Conservation (phyloP, 2,113 vertebrate species). For the Papio anubis region DNA sequence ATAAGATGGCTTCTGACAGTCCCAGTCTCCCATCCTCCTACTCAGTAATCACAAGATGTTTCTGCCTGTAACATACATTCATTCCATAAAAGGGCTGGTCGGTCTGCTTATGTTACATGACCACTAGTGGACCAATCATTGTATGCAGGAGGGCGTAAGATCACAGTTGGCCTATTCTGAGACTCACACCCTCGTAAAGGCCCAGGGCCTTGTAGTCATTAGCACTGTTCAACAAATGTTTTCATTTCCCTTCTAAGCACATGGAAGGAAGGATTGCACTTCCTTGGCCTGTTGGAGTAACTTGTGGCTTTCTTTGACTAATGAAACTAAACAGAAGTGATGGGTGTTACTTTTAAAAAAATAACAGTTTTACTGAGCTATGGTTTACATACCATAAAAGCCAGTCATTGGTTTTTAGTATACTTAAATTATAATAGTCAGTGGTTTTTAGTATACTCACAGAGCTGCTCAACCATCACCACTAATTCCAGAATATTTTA, state of each 20-base stretch:
- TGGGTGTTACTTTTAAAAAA: neutral
- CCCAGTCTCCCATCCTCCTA: neutral
- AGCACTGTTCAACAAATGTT: neutral
- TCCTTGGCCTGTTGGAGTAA: neutral
- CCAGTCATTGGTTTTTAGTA: neutral
- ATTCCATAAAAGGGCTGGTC: neutral
- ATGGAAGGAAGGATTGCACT: neutral
- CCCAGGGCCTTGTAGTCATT: neutral
- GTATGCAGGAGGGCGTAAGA: neutral
- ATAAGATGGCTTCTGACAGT: neutral
- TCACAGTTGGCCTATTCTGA: neutral
- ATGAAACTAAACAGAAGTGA: neutral
- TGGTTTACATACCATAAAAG: neutral
- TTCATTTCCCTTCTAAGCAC: neutral
- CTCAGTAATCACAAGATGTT: neutral
- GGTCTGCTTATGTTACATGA: neutral
- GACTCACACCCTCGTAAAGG: neutral
- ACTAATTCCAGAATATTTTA: slow-evolving; percentile 1
- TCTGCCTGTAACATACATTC: neutral
- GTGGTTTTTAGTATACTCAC: neutral
- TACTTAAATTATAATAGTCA: neutral
- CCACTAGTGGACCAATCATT: neutral
- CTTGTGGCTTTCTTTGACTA: neutral
- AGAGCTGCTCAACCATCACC: neutral
- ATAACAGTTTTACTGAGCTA: neutral